Evolutionary conservation across 2,797 vertebrate species (phyloP).

Genomic region (Adelosebastes latens): DNA sequence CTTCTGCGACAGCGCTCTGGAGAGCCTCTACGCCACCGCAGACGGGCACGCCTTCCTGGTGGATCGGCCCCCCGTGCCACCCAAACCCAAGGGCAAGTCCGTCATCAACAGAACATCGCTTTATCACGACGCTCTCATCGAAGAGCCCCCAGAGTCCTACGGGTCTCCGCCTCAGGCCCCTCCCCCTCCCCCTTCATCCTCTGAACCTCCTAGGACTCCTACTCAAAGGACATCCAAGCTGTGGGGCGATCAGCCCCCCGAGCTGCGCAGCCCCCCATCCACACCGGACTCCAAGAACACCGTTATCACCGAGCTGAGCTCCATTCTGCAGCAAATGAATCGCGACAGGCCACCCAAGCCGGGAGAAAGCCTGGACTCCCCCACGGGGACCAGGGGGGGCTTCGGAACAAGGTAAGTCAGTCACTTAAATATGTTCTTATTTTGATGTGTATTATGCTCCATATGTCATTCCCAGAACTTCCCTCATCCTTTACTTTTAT

Average conservation of each 20-base stretch:
- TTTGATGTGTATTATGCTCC: background rate
- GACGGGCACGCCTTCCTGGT: conserved; percentile 92
- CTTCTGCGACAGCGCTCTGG: conserved; percentile 86
- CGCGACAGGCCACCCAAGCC: conserved; percentile 90
- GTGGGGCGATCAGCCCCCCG: conserved; percentile 91
- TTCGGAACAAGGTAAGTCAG: conserved; percentile 88
- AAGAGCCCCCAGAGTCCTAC: conserved; percentile 90
- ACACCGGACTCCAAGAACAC: conserved; percentile 94
- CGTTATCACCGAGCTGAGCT: conserved; percentile 97
- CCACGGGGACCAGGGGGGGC: conserved; percentile 86
- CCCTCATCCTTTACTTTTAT: background rate
- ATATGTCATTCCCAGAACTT: background rate
- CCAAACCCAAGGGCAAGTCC: conserved; percentile 96
- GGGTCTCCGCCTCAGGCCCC: conserved; percentile 86
- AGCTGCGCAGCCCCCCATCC: conserved; percentile 89
- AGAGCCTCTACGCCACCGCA: conserved; percentile 90
- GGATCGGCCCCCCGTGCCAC: conserved; percentile 95
- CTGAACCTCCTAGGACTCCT: conserved; percentile 84
- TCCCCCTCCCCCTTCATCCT: conserved; percentile 85
- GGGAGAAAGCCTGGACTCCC: conserved; percentile 89
- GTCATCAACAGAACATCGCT: conserved; percentile 93
- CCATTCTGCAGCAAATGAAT: conserved; percentile 97
- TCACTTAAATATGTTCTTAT: background rate
- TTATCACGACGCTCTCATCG: conserved; percentile 91
- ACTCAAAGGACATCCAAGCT: conserved; percentile 94